phyloP scores from a whole-genome alignment of 1,140 invertebrate genomes.

The Plectrocnemia conspersa region DNA sequence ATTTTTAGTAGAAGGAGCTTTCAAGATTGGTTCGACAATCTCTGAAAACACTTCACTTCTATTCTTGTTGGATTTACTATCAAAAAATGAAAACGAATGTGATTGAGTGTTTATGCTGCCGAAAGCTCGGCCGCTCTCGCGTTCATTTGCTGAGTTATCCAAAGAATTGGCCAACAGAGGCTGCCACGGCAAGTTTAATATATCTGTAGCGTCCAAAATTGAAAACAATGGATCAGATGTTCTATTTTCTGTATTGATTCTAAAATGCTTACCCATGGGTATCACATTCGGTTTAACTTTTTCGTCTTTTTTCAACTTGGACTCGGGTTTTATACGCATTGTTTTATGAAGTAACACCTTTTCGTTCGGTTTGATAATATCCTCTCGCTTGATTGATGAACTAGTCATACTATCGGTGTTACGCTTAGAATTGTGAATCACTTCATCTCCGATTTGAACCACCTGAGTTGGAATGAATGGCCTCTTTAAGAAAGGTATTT shows the following conservation, averaged over 20 bases:
- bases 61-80: conserved; percentile 35
- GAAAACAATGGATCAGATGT: conserved; percentile 37
- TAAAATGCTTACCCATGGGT: conserved; percentile 34
- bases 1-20: conserved; percentile 56
- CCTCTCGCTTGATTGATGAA: conserved; percentile 28
- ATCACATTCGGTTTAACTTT: conserved; percentile 29
- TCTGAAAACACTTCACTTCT: conserved; percentile 42
- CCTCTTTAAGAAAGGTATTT: conserved; percentile 13
- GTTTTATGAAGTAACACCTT: conserved; percentile 21
- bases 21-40: conserved; percentile 67
- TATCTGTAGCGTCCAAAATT: conserved; percentile 46
- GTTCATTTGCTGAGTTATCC: conserved; percentile 43
- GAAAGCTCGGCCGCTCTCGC: conserved; percentile 57
- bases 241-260: conserved; percentile 30
- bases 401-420: conserved; percentile 17
- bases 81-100: conserved; percentile 37
- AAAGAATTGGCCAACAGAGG: conserved; percentile 49
- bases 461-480: conserved; percentile 42
- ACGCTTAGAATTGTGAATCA: conserved; percentile 30
- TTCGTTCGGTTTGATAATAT: conserved; percentile 23
- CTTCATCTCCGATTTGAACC: conserved; percentile 39
- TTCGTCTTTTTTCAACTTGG: conserved; percentile 14
- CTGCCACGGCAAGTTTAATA: conserved; percentile 48
- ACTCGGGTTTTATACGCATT: conserved; percentile 20
- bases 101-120: conserved; percentile 56